Conservation (phyloP, 2,797 vertebrate genomes). For the Amblyopsis hoosieri region DNA sequence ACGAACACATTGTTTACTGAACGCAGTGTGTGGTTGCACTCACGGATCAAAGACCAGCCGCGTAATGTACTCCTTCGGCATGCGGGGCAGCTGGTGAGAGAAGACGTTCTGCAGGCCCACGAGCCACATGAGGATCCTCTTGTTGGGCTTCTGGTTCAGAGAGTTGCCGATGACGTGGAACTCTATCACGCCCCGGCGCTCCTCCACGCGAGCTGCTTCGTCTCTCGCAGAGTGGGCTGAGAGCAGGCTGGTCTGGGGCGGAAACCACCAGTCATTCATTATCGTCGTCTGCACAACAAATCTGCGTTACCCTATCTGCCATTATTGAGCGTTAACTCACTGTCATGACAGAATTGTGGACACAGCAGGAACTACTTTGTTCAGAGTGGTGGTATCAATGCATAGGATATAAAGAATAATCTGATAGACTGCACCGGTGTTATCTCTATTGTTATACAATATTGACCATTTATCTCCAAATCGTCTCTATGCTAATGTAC, state of each 20-base stretch:
- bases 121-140: slow-evolving; percentile 97
- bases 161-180: slow-evolving; percentile 98
- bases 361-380: not conserved
- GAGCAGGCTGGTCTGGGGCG: slow-evolving; percentile 87
- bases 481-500: too few relatives aligned
- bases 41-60: slow-evolving; percentile 97
- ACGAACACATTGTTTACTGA: not conserved
- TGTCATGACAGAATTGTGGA: not conserved
- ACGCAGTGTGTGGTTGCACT: slow-evolving; percentile 54
- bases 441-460: too few relatives aligned
- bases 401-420: not conserved
- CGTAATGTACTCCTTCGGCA: slow-evolving; percentile 99
- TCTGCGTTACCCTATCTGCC: not conserved
- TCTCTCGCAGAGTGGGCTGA: slow-evolving; percentile 94
- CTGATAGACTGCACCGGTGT: not conserved
- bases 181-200: slow-evolving; percentile 93
- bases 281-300: not conserved
- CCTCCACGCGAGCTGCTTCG: slow-evolving; percentile 92
- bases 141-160: slow-evolving; percentile 95
- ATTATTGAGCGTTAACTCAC: not conserved
- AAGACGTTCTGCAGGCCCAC: slow-evolving; percentile 98
- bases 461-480: too few relatives aligned
- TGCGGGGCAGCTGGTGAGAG: slow-evolving; percentile 95
- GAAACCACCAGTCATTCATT: slow-evolving; percentile 4
- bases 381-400: not conserved